Base-by-base conservation (phyloP, 2,797 vertebrate genomes). In the Euphonia xanthogaster region DNA sequence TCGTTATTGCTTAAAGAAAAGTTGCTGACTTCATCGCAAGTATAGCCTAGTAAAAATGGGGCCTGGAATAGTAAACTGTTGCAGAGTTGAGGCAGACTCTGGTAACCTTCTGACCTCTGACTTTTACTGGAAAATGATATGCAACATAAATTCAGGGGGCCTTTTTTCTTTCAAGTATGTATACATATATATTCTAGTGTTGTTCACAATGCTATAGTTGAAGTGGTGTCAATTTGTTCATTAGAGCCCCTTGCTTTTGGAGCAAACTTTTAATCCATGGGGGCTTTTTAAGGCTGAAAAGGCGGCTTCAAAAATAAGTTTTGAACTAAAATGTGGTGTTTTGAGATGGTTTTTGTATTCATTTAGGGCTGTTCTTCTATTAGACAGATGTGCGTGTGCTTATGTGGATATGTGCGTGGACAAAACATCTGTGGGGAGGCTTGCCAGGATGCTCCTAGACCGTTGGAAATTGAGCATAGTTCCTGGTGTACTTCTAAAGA, bases 111-210 rank as follows among this genome's bases (percentile, higher is more conserved):
- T 97, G 97, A 97, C 97, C 97, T 98, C 97, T 98, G 97, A 97
- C 97, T 98, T 98, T 98, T 98, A 97, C 96, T 96, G 97, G 97
- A 95, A 98, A 97, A 97, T 96, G 97, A 97, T 97, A 98, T 93
- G 97, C 96, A 97, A 97, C 97, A 96, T 97, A 97, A 98, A 98
- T 98, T 97, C 95, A 96, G 84, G 93, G 96, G 96, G 96, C 94
- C 97, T 97, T 97, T 98, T 97, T 94, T 73, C 97, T 98, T 97
- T 97, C 94, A 97, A 97, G 97, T 96, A 62, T 74, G 72, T 88
- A 35, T 87, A 92, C 61, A 3, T 90, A 71, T 93, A 54, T 94
- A 93, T 92, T 86, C 73, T 45, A 66, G 94, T 16, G 47, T 94
- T 65, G 83, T 66, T 96, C 88, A 53, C 79, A 77, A 55, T 8